Conservation (phyloP, 2,888 invertebrate genomes). For the Ormyrus labotus region DNA sequence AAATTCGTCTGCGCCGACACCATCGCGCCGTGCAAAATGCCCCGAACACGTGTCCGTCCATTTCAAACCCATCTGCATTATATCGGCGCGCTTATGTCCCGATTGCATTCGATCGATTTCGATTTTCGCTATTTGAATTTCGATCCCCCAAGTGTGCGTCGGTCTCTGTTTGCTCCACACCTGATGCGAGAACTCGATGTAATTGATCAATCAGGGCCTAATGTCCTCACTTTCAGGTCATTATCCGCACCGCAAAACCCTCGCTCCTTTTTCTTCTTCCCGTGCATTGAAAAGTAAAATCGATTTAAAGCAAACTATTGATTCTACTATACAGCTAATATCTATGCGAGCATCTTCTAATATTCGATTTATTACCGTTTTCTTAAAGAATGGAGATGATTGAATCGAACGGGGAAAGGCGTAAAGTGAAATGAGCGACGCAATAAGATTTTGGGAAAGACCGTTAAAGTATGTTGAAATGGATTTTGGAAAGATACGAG, state of each 20-base stretch:
- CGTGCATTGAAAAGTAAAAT: constrained; percentile 39
- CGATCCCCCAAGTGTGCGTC: constrained; percentile 57
- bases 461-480: not conserved
- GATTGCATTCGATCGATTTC: constrained; percentile 49
- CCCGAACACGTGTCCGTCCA: constrained; percentile 18
- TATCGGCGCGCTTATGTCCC: constrained; percentile 15
- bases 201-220: constrained; percentile 56
- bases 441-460: constrained; percentile 5
- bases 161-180: not conserved
- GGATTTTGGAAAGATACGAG: constrained; percentile 32
- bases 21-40: constrained; percentile 20
- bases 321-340: no score
- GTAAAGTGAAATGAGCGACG: no score
- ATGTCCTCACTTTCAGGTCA: constrained; percentile 21
- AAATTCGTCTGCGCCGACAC: constrained; percentile 59
- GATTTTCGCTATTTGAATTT: constrained; percentile 63
- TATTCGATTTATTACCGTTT: no score
- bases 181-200: constrained; percentile 46
- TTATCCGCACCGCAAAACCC: not conserved
- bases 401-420: no score
- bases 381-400: no score
- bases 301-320: constrained; percentile 5
- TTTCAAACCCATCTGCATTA: constrained; percentile 34
- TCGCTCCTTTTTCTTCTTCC: not conserved
- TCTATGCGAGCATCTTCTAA: no score